Base-by-base conservation (phyloP, 1,140 invertebrate genomes). In the Reticulitermes speratus region DNA sequence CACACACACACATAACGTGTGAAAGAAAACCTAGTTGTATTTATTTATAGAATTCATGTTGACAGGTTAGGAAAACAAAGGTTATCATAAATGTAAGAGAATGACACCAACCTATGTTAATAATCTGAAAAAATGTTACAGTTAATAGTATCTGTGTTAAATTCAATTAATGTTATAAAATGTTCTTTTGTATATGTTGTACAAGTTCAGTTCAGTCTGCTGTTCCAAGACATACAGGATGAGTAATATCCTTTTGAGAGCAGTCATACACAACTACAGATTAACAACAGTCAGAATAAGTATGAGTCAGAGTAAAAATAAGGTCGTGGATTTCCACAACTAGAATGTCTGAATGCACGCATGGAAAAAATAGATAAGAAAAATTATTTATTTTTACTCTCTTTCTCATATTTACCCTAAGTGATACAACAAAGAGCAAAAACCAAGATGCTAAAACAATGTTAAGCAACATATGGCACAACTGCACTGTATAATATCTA, bases 391-490 rank as follows among this genome's bases (percentile, higher is more conserved):
- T 75, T 75, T 75, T 75, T 75, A 75, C 65, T 75, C 25, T 59
- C 14, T 75, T 30, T 75, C 65, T 75, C 65, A 30, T 75, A 75
- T 75, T 75, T 75, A 75, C 16, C 11, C 65, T 75, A 75, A 75
- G 65, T 75, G 65, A 75, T 30, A 75, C n/a, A 25, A 75, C 65
- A 75, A 75, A 75, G 65, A 75, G 65, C 65, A 75, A 75, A 75
- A 75, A 30, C 14, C 65, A 75, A 30, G 65, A 75, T 75, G 65
- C 65, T 75, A 30, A 30, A 75, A 75, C 65, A 75, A 75, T 75
- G 65, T 75, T 75, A 75, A 75, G 65, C 65, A 75, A 75, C 65
- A 75, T 75, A n/a, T 75, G 65, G 65, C 65, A 75, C n/a, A 75
- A 75, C 25, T 75, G 65, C 65, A 30, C 65, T 75, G 65, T 75